Conservation (phyloP, 2,113 vertebrate species). For the Protomyctophum bolini region DNA sequence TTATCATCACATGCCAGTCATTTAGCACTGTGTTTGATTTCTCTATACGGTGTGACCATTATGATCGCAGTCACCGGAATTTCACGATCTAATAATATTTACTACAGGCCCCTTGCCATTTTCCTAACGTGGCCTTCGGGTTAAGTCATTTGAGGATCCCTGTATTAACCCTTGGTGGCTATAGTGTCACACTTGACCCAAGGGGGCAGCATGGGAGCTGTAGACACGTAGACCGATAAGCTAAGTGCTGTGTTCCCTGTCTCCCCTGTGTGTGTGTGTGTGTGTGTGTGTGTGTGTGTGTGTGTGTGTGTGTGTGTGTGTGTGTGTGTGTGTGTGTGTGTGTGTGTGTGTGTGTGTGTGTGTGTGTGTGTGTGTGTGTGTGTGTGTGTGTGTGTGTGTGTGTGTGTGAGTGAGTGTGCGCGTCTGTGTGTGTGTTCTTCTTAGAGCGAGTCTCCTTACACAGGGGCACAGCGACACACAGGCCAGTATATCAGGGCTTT, state of each 20-base stretch:
- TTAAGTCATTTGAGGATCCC: no score
- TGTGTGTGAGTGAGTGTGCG: background rate
- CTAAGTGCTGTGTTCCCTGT: slow-evolving; percentile 17
- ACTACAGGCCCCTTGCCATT: no score
- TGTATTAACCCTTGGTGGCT: slow-evolving; percentile 2
- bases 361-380: background rate
- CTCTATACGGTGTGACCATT: no score
- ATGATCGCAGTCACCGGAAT: no score
- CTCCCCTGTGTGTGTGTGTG: background rate
- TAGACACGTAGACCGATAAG: slow-evolving; percentile 21
- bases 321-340: background rate
- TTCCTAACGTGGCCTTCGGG: no score
- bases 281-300: background rate
- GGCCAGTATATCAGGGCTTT: background rate
- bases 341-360: no score
- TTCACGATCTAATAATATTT: no score
- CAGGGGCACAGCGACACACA: background rate
- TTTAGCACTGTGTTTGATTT: no score
- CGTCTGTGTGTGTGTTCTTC: background rate
- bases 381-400: background rate
- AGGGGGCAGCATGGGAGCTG: slow-evolving; percentile 33
- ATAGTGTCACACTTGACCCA: slow-evolving; percentile 26
- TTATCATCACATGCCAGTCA: no score
- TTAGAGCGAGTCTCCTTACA: slow-evolving; percentile 1
- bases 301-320: background rate